These are phyloP conservation scores for Garrulus glandarius DNA, from an alignment of 2,797 vertebrate genomes.

Conservation along the genomic window DNA sequence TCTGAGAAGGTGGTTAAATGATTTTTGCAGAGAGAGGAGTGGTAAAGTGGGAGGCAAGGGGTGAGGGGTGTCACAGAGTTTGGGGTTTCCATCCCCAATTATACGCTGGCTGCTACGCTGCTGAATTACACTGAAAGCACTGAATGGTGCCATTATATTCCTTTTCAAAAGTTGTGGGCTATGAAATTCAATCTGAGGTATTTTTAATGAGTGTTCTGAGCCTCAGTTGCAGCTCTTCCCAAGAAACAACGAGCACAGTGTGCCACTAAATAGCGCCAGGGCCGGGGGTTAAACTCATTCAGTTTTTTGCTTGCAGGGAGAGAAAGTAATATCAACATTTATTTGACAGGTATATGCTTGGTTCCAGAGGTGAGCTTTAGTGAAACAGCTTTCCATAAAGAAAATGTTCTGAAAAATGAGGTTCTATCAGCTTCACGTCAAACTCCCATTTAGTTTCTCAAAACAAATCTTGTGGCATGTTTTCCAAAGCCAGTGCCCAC, in stretches of 20 bases:
- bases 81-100: constrained; percentile 22
- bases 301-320: constrained; percentile 7
- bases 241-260: constrained; percentile 74
- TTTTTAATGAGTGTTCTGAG: constrained; percentile 71
- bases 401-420: neutral
- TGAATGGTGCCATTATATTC: constrained; percentile 76
- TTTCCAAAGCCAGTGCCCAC: neutral
- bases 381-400: neutral
- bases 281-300: constrained; percentile 50
- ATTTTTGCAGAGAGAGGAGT: neutral
- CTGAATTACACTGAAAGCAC: neutral
- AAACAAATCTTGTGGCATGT: neutral
- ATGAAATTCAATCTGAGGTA: constrained; percentile 75
- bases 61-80: neutral
- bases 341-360: constrained; percentile 3
- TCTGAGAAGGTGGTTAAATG: neutral
- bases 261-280: constrained; percentile 14
- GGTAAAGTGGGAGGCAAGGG: neutral
- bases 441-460: neutral
- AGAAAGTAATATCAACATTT: constrained; percentile 35
- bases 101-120: neutral
- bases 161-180: constrained; percentile 39
- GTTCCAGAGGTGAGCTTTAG: neutral
- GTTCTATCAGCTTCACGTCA: neutral
- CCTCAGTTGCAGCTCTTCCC: constrained; percentile 31